Evolutionary conservation across 2,888 invertebrate species (phyloP), one percentile per base, ranked within the genome.

Genomic region (Orthosia gothica): DNA sequence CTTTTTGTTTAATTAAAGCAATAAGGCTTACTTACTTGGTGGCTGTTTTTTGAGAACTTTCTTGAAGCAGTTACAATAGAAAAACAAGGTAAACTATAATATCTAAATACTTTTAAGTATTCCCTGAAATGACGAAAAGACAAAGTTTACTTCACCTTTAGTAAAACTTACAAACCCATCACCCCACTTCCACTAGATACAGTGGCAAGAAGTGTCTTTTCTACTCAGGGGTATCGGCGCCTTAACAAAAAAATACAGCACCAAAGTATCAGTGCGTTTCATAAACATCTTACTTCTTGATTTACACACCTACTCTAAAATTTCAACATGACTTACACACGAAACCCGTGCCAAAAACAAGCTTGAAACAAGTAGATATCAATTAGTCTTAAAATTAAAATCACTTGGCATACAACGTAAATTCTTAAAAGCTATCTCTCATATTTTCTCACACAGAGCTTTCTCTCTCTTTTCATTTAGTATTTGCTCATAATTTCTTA

Each of bases 401-500:
- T 47, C 45, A 57, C 40, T 74, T 59, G 16, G 52, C 59, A 45
- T 20, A 23, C 26, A 23, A 40, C 4, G 4, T 26, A 20, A 47
- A 40, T 62, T 47, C 15, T 45, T 59, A 50, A 45, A 65, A 65
- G 13, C 11, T 52, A 3, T 26, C 45, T 23, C 13, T 45, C 50
- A 61, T 52, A 62, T 58, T 61, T 32, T 5, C 16, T 15, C 23
- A 20, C 2, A 40, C 40, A n/a, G 15, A 81, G 61, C 23, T 65
- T 62, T 62, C 67, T 26, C 45, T 9, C 1, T 18, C 18, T 66
- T 62, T 55, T 50, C 26, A 23, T 16, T 50, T 5, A 20, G 1
- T 75, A n/a, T 59, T 64, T 54, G 50, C 54, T 59, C 16, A 55
- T 55, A 59, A 55, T 55, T 70, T 77, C 5, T n/a, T n/a, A n/a